phyloP scores from a whole-genome alignment of 2,113 vertebrate species.

The Danionella cerebrum region DNA sequence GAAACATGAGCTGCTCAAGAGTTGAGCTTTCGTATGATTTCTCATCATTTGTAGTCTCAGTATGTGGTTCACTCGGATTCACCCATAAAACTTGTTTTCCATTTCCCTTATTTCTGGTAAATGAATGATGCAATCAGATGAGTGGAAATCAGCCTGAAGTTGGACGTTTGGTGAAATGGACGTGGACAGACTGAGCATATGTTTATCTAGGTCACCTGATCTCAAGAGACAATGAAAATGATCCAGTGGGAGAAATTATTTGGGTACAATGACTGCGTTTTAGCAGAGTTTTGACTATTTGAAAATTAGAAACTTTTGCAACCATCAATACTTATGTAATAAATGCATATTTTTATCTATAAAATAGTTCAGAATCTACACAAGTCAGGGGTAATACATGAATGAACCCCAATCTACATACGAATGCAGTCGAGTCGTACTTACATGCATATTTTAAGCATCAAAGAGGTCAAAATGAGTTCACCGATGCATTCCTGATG shows the following conservation, averaged over 20 bases:
- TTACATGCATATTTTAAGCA: not conserved
- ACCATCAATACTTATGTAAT: too few relatives aligned
- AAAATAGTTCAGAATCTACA: too few relatives aligned
- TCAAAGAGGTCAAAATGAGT: not conserved
- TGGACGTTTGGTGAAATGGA: not conserved
- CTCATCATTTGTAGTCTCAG: not conserved
- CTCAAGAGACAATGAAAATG: constrained; percentile 2
- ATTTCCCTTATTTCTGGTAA: not conserved
- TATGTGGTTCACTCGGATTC: not conserved
- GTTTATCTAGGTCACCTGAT: constrained; percentile 38
- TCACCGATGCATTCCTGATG: not conserved
- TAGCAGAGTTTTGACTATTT: not conserved
- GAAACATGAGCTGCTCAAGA: not conserved
- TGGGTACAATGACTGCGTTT: not conserved
- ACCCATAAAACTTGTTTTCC: constrained; percentile 24
- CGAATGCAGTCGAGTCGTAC: too few relatives aligned
- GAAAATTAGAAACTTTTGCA: not conserved
- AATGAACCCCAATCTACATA: too few relatives aligned
- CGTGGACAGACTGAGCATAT: constrained; percentile 25
- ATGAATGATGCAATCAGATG: not conserved
- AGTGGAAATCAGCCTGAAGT: not conserved
- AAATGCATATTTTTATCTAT: too few relatives aligned
- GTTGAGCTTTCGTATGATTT: not conserved
- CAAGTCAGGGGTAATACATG: too few relatives aligned
- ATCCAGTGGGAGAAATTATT: constrained; percentile 19